These are phyloP conservation scores for Tridacna gigas DNA, from an alignment of 2,888 invertebrate genomes.

Conservation along the genomic window DNA sequence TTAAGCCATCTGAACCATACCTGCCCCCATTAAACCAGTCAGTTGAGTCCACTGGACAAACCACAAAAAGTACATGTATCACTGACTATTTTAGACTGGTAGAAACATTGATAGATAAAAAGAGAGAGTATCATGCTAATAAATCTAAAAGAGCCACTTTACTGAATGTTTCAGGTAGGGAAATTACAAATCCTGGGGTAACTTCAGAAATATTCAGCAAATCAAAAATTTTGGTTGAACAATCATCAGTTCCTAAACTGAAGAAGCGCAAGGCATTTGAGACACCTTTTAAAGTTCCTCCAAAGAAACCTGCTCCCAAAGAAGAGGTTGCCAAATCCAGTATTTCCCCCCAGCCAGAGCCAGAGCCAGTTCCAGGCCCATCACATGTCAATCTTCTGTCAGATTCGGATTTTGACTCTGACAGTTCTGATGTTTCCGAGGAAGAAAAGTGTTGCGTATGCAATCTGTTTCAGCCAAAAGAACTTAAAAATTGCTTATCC, in stretches of 20 bases:
- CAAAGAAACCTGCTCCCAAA: no score
- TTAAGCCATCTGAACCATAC: conserved; percentile 1
- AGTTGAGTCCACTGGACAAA: not conserved
- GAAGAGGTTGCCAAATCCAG: no score
- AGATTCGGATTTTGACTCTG: not conserved
- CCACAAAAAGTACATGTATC: no score
- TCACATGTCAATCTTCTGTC: not conserved
- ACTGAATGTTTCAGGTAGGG: conserved; percentile 1
- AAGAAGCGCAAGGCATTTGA: no score
- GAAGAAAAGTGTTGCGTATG: conserved; percentile 38
- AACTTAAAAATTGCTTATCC: conserved; percentile 23
- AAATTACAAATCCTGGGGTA: not conserved
- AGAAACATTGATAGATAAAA: conserved; percentile 5
- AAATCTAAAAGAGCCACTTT: not conserved
- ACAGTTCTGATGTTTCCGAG: conserved; percentile 1
- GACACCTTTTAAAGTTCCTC: no score
- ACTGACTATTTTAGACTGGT: not conserved
- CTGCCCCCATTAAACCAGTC: not conserved
- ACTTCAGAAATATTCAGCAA: no score
- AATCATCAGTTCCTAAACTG: no score
- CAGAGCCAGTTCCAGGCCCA: conserved; percentile 16
- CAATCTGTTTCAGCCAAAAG: conserved; percentile 11
- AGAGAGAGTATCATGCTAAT: not conserved
- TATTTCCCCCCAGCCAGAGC: no score
- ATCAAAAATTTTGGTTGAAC: no score